These are phyloP conservation scores for Gallinago solitaria DNA, from an alignment of 2,797 vertebrate species.

Conservation along the genomic window DNA sequence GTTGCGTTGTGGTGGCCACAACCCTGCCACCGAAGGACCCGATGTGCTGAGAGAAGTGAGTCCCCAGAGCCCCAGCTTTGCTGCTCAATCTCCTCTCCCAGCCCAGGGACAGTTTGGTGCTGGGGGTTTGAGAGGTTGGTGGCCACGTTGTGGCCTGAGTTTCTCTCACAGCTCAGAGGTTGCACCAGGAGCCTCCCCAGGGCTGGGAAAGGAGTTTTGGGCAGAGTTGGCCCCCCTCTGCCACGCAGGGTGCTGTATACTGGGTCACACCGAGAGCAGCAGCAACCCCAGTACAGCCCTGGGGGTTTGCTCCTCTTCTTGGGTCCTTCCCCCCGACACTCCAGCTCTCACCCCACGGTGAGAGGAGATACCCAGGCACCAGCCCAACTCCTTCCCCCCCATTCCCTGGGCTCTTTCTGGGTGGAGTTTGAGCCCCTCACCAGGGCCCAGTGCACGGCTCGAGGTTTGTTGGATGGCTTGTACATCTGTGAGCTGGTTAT, in stretches of 20 bases:
- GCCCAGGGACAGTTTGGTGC: neutral
- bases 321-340: neutral
- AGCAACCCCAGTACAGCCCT: neutral
- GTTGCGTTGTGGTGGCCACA: neutral
- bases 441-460: accelerated
- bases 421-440: neutral
- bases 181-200: neutral
- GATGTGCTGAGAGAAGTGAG: neutral
- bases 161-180: neutral
- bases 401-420: neutral
- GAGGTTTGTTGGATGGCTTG: neutral
- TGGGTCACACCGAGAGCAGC: neutral
- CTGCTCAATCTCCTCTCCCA: neutral
- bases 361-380: neutral
- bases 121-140: neutral
- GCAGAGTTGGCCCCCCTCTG: accelerated
- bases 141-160: neutral
- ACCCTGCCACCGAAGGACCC: neutral
- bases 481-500: neutral
- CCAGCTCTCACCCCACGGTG: neutral
- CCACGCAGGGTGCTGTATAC: neutral
- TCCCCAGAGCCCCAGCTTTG: neutral
- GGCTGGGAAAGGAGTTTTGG: neutral
- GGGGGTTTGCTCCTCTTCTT: accelerated
- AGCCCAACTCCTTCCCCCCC: neutral